Percentiles rank a stretch among this genome's conserved stretches.
These are phyloP conservation scores for Podabrus alpinus DNA, from an alignment of 2,888 invertebrate genomes.

Conservation along the genomic window DNA sequence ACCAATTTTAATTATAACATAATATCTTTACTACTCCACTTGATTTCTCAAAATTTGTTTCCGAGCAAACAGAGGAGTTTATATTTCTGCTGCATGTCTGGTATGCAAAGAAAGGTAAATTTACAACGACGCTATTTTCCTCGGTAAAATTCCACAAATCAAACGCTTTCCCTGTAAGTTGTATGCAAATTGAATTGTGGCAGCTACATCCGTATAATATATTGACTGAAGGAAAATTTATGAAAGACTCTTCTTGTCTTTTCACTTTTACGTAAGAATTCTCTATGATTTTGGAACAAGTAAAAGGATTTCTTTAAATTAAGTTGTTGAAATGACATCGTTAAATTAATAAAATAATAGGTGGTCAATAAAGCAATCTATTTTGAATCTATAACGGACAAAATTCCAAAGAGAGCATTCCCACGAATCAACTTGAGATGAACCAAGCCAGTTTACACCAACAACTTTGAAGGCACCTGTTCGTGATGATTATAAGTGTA, in stretches of 20 bases:
- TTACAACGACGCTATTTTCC: conserved; percentile 1
- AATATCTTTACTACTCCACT: neutral
- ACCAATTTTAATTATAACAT: neutral
- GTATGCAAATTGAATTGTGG: conserved; percentile 15
- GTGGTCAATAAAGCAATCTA: neutral
- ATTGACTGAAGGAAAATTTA: conserved; percentile 9
- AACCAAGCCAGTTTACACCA: conserved; percentile 11
- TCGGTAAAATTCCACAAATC: conserved; percentile 5
- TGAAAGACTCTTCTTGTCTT: neutral
- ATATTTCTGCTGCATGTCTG: neutral
- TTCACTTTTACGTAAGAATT: neutral
- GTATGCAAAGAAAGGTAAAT: neutral
- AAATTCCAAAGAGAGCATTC: conserved; percentile 19
- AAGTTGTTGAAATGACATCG: neutral
- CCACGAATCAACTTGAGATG: conserved; percentile 20
- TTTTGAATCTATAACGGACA: conserved; percentile 7
- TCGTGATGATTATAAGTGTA: neutral
- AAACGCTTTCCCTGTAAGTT: neutral
- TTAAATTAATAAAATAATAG: neutral
- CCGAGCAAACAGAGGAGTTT: neutral
- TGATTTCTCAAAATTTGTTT: neutral
- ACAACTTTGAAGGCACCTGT: conserved; percentile 4
- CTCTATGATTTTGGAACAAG: neutral
- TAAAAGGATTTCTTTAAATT: neutral
- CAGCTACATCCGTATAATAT: neutral